Conservation (phyloP, 2,888 invertebrate genomes). For the Agrotis segetum region DNA sequence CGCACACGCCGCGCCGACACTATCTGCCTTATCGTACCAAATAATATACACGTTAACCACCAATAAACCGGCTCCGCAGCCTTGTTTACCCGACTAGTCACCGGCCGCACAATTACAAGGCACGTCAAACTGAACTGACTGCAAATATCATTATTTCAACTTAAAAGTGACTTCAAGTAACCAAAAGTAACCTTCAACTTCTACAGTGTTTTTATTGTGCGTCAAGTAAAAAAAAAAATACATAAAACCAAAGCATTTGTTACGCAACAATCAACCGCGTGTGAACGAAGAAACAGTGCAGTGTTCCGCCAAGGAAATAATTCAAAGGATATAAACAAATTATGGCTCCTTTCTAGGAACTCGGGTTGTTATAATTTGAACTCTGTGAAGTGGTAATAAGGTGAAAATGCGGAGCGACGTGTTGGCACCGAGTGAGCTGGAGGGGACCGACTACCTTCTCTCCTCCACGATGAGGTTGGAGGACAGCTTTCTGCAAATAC, state of each 20-base stretch:
- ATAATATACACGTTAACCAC: slow-evolving; percentile 77
- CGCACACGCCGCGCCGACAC: slow-evolving; percentile 64
- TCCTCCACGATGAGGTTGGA: slow-evolving; percentile 92
- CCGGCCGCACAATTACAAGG: slow-evolving; percentile 68
- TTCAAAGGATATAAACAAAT: slow-evolving; percentile 63
- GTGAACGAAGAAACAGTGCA: slow-evolving; percentile 63
- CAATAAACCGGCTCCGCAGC: slow-evolving; percentile 74
- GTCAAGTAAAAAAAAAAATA: slow-evolving; percentile 33
- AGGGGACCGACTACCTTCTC: slow-evolving; percentile 92
- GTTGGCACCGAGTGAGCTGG: slow-evolving; percentile 90
- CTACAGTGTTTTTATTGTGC: slow-evolving; percentile 47
- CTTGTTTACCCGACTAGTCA: slow-evolving; percentile 77
- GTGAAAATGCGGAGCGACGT: slow-evolving; percentile 89
- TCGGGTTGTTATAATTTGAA: slow-evolving; percentile 68
- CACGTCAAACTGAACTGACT: slow-evolving; percentile 68
- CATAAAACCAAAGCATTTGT: slow-evolving; percentile 32
- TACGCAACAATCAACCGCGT: slow-evolving; percentile 60
- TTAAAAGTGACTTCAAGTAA: slow-evolving; percentile 47
- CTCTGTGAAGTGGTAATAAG: slow-evolving; percentile 69
- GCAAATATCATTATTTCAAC: slow-evolving; percentile 49
- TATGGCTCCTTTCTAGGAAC: slow-evolving; percentile 65
- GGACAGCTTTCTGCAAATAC: slow-evolving; percentile 92
- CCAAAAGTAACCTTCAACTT: slow-evolving; percentile 21
- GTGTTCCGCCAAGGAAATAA: slow-evolving; percentile 63
- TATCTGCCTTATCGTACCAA: slow-evolving; percentile 71